Base-by-base conservation (phyloP, 2,888 invertebrate genomes). In the Melanotus villosus region DNA sequence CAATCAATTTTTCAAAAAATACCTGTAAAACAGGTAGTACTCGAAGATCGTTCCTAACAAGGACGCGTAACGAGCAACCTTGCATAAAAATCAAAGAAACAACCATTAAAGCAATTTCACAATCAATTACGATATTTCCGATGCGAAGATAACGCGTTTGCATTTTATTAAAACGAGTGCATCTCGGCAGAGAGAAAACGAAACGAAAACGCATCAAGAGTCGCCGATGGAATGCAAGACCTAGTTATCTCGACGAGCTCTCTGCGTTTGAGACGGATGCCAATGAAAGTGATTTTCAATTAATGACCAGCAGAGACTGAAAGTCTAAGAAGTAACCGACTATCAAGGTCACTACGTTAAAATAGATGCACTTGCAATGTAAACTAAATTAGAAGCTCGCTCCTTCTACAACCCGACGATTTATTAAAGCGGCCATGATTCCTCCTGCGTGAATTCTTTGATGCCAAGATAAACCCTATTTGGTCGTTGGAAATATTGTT, bases 211-310 rank as follows among this genome's bases (percentile, higher is more conserved):
- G n/a, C n/a, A n/a, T n/a, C n/a, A n/a, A n/a, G n/a, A 26, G 59
- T 59, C 43, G 43, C 43, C 43, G 59, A 19, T 60, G 66, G 66
- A 67, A 67, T 67, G 66, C 60, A 54, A 67, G 66, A 67, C 66
- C 66, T 67, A 67, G 59, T 67, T 67, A 67, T 52, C 66, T 60
- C 34, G 45, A 58, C 58, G 57, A 57, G 58, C 65, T 45, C 52
- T 56, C n/a, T n/a, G n/a, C n/a, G n/a, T n/a, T 16, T 43, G 54
- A 65, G 60, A 59, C 66, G 66, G 50, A 67, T 60, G 54, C 66
- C 59, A 67, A 67, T 67, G 66, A 67, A 54, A 67, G 66, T 67
- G 66, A 67, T 67, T 60, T 67, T 67, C 66, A 67, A 59, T 67
- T 67, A 60, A 67, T 67, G 66, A 32, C 45, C 60, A 60, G 60